Evolutionary conservation across 1,140 invertebrate species (phyloP), one percentile per base, ranked within the genome.

Genomic region (Spodoptera frugiperda): DNA sequence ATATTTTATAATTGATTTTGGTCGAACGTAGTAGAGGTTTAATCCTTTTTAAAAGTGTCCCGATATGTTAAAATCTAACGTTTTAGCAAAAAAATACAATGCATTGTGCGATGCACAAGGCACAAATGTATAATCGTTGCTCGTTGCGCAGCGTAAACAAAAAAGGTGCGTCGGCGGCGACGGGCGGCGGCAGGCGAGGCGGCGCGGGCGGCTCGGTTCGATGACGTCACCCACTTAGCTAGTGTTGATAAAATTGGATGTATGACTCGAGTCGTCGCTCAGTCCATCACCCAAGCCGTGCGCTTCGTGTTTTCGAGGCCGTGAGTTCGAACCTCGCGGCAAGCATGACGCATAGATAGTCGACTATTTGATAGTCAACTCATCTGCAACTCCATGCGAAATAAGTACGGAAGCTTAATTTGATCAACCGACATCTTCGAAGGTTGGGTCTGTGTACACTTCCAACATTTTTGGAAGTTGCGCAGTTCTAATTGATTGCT

Each of bases 381-480:
- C 75, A 51, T 85, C 87, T 89, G 87, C 88, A 90, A 90, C 87
- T 78, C 49, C 88, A 90, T 90, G 88, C 88, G 83, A 90, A 53
- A 90, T 74, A 33, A 12, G 30, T 71, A 14, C 25, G 61, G 84
- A 72, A 81, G 68, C 81, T 82, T 71, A 80, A 87, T 90, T 90
- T 90, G 85, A 84, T 67, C 76, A 76, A 48, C 76, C 76, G 57
- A 74, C 25, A 15, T 51, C 25, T 44, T 44, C 68, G 55, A 51
- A 63, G 68, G 54, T 80, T 79, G 81, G 67, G 88, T 87, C 19
- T 83, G 88, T 88, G 88, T 90, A 90, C 87, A 84, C 84, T 87
- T 87, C 82, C 84, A 25, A 90, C 86, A 90, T 81, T 39, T 77
- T 74, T 83, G 21, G 6, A 14, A 25, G 8, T 11, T 10, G 3